phyloP scores from a whole-genome alignment of 2,888 invertebrate genomes.

The Drosophila gaucha region DNA sequence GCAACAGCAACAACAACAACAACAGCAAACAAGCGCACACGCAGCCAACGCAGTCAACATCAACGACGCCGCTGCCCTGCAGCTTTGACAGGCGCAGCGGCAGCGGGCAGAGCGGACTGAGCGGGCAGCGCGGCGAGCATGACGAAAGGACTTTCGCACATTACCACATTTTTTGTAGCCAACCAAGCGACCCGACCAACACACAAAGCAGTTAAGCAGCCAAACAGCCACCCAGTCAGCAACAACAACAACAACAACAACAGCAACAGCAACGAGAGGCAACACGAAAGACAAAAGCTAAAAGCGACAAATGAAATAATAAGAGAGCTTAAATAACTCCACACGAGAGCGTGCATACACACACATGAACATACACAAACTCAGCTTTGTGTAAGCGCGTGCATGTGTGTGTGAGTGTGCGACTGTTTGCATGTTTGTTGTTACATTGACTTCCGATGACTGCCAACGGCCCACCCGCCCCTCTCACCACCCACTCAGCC shows the following conservation, averaged over 20 bases:
- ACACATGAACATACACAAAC: slow-evolving; percentile 4
- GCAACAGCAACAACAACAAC: slow-evolving; percentile 29
- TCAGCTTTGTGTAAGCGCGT: slow-evolving; percentile 9
- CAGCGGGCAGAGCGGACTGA: slow-evolving; percentile 10
- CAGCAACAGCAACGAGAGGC: slow-evolving; percentile 42
- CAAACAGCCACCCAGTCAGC: slow-evolving; percentile 70
- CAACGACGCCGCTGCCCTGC: slow-evolving; percentile 46
- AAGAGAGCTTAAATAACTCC: slow-evolving; percentile 81
- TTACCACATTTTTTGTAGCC: slow-evolving; percentile 76
- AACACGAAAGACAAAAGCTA: slow-evolving; percentile 82
- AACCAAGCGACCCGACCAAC: slow-evolving; percentile 59
- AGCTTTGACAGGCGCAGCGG: slow-evolving; percentile 55
- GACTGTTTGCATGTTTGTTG: slow-evolving; percentile 79
- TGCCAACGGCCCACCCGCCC: slow-evolving; percentile 46
- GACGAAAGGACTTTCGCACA: slow-evolving; percentile 82
- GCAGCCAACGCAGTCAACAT: slow-evolving; percentile 42
- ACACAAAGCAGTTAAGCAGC: slow-evolving; percentile 60
- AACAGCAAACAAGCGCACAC: slow-evolving; percentile 43
- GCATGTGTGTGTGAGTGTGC: slow-evolving; percentile 33
- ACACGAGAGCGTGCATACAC: slow-evolving; percentile 67
- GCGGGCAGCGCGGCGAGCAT: slow-evolving; percentile 63
- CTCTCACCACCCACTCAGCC: slow-evolving; percentile 34
- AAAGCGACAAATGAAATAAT: slow-evolving; percentile 82
- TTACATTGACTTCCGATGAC: slow-evolving; percentile 82
- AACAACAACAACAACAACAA: slow-evolving; percentile 41